A percentile compares a stretch with the other conserved stretches of the same genome.
Conservation (phyloP, 2,888 invertebrate species). For the Nephrotoma guestfalica region DNA sequence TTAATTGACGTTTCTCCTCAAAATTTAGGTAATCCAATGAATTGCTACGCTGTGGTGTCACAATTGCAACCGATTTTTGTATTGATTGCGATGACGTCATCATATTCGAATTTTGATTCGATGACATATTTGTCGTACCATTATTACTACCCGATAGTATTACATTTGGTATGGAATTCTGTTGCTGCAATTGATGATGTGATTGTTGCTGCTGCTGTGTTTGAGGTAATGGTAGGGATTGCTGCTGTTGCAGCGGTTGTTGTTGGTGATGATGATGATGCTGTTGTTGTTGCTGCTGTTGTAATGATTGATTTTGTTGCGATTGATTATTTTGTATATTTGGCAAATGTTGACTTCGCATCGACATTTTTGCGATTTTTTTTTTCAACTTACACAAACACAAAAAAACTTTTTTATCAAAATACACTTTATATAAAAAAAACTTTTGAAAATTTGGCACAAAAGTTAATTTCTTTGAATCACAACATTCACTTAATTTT, state of each 20-base stretch:
- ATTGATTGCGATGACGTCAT: conserved; percentile 15
- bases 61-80: conserved; percentile 49
- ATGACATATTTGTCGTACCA: conserved; percentile 20
- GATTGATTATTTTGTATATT: conserved; percentile 9
- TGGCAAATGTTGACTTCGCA: conserved; percentile 24
- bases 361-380: conserved; percentile 20
- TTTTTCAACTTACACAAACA: not conserved
- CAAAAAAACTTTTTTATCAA: not conserved
- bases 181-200: conserved; percentile 7
- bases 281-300: conserved; percentile 18
- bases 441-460: conserved; percentile 1
- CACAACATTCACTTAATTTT: not conserved
- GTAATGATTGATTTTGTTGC: not conserved
- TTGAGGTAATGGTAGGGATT: not conserved
- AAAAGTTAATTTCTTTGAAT: not conserved
- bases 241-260: conserved; percentile 8
- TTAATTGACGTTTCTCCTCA: conserved; percentile 79
- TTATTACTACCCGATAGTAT: conserved; percentile 1
- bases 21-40: conserved; percentile 83
- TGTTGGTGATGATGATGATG: conserved; percentile 15
- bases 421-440: not conserved
- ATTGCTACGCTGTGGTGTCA: conserved; percentile 60
- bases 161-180: conserved; percentile 7
- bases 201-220: conserved; percentile 3
- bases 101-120: conserved; percentile 8